Evolutionary conservation across 2,113 vertebrate genomes (phyloP), one percentile per base, ranked within the genome.

Genomic region (Petaurus breviceps): DNA sequence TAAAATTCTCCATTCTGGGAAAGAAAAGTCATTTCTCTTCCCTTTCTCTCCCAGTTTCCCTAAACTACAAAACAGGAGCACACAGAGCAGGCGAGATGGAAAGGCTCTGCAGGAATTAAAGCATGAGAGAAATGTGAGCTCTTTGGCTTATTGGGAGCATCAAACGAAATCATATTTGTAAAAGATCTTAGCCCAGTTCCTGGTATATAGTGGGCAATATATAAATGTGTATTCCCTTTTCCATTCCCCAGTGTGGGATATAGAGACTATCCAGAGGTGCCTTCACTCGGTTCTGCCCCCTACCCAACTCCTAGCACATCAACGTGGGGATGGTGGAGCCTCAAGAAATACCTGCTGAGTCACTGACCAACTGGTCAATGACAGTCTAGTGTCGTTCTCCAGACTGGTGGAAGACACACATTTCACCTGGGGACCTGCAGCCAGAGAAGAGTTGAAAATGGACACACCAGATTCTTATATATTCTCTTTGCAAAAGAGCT

Each of bases 31-130:
- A 37, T 53, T n/a, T 26, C 50, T 43, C 0, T 8, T 10, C 50
- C 54, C 8, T 84, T 23, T 0, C 4, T 2, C 24, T 2, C 26
- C 23, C 57, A 37, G 26, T 2, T 25, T 84, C 68, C 68, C n/a
- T 23, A 22, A 84, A n/a, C n/a, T 84, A 84, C n/a, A 43, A 84
- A 84, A 23, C 68, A 84, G 19, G 68, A 84, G 22, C 37, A 19
- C 14, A 8, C 6, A 77, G 53, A 25, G 0, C 55, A 4, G 0
- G 6, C 16, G 1, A 5, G 0, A 2, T 22, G 3, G 10, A 3
- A 28, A 90, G 3, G 11, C 8, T 89, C 51, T 91, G 93, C 0
- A 51, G 68, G 92, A 57, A 93, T 26, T 90, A 43, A 55, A 31
- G 0, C 57, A 31, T 94, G 52, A 84, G 61, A n/a, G n/a, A 84